Percentiles rank a stretch among this genome's conserved stretches.
Evolutionary conservation across 2,797 vertebrate genomes (phyloP).

Genomic region (Neopelma chrysocephalum): DNA sequence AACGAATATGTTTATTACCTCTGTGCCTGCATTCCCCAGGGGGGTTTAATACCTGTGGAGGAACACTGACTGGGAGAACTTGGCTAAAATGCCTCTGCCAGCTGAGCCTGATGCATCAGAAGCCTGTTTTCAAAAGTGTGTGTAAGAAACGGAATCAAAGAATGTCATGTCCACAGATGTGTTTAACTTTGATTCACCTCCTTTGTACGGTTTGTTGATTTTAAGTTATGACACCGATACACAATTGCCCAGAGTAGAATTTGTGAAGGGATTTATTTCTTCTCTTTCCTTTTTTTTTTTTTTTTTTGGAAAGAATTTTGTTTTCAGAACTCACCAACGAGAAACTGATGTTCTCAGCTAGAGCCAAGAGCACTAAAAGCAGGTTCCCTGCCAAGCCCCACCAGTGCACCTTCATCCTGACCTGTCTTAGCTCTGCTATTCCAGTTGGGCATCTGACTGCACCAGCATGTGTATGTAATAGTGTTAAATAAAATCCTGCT

Average conservation of each 20-base stretch:
- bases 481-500: slow-evolving; percentile 9
- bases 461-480: not conserved
- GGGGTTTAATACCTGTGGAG: slow-evolving; percentile 52
- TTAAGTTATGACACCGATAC: not conserved
- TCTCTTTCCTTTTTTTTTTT: not conserved
- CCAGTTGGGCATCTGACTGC: not conserved
- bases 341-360: slow-evolving; percentile 33
- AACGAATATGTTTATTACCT: slow-evolving; percentile 78
- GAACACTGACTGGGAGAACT: not conserved
- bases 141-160: slow-evolving; percentile 45
- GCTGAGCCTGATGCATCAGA: slow-evolving; percentile 13
- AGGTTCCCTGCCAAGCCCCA: slow-evolving; percentile 54
- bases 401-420: slow-evolving; percentile 54
- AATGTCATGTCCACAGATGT: slow-evolving; percentile 15
- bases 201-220: not conserved
- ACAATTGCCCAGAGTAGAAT: not conserved
- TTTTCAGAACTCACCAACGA: slow-evolving; percentile 30
- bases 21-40: slow-evolving; percentile 60
- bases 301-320: slow-evolving; percentile 32
- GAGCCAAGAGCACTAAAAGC: slow-evolving; percentile 59
- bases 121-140: slow-evolving; percentile 25
- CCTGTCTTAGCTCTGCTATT: slow-evolving; percentile 15
- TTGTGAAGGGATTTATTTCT: slow-evolving; percentile 42
- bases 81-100: slow-evolving; percentile 30
- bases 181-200: slow-evolving; percentile 36